These are phyloP conservation scores for Crypturellus tataupa DNA, from an alignment of 2,797 vertebrate genomes.

Conservation along the genomic window DNA sequence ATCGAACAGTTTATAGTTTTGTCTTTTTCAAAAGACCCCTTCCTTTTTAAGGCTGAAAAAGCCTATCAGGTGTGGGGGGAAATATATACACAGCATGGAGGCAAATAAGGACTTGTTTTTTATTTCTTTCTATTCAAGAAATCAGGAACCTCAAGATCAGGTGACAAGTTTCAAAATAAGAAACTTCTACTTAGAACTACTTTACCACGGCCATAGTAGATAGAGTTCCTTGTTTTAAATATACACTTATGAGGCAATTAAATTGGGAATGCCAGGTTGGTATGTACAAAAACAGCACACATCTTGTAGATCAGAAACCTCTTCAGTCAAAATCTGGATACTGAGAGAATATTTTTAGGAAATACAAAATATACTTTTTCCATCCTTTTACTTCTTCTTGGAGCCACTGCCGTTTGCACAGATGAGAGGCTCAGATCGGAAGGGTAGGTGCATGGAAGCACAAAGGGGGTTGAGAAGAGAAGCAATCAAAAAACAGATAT, in stretches of 20 bases:
- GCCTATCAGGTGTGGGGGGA: rapidly evolving
- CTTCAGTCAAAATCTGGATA: not conserved
- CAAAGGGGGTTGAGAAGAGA: rapidly evolving
- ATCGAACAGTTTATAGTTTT: not conserved
- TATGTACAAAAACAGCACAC: not conserved
- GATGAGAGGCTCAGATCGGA: not conserved
- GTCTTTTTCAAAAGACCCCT: not conserved
- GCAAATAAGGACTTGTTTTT: not conserved
- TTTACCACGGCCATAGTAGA: not conserved
- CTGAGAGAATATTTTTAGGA: not conserved
- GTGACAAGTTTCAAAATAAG: not conserved
- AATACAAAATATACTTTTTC: not conserved
- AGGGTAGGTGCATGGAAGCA: not conserved
- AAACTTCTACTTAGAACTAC: not conserved
- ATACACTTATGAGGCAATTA: not conserved
- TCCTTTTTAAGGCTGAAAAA: not conserved
- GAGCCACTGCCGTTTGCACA: not conserved
- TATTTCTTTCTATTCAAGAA: not conserved
- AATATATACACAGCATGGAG: not conserved
- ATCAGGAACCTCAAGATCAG: not conserved
- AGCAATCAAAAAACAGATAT: not conserved
- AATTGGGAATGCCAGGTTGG: not conserved
- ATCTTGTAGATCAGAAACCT: not conserved
- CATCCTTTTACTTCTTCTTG: not conserved
- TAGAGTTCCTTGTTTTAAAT: not conserved